phyloP scores from a whole-genome alignment of 2,113 vertebrate species.

The Gasterosteus aculeatus region DNA sequence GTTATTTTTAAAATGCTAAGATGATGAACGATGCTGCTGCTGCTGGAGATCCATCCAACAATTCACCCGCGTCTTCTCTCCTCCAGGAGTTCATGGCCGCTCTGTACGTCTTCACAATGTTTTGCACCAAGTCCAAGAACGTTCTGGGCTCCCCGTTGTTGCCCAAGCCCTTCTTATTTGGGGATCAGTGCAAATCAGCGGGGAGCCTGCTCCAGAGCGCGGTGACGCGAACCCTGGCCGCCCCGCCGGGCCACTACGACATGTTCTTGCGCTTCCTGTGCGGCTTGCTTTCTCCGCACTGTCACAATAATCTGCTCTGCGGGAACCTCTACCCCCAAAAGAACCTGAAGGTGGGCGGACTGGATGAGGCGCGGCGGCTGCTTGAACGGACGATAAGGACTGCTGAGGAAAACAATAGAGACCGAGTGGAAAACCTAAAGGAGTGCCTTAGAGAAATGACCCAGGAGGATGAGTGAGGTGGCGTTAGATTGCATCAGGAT shows the following conservation, averaged over 20 bases:
- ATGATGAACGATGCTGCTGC: neutral
- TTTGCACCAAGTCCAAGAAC: constrained; percentile 62
- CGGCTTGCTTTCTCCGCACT: constrained; percentile 64
- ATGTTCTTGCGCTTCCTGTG: constrained; percentile 79
- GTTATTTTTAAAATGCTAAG: too few species aligned
- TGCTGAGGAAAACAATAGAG: constrained; percentile 14
- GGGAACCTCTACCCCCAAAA: constrained; percentile 49
- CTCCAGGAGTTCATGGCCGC: constrained; percentile 81
- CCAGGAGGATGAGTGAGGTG: constrained; percentile 50
- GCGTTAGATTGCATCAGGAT: neutral
- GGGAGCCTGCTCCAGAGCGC: constrained; percentile 64
- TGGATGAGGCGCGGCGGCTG: constrained; percentile 44
- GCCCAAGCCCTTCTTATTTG: constrained; percentile 3
- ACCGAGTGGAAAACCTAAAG: constrained; percentile 58
- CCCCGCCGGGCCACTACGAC: constrained; percentile 63
- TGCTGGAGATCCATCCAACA: too few species aligned
- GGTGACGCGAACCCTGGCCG: constrained; percentile 23
- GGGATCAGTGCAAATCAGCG: constrained; percentile 24
- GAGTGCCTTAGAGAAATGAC: constrained; percentile 75
- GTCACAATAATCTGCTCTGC: constrained; percentile 49
- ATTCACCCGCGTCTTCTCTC: neutral
- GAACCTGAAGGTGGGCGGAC: constrained; percentile 28
- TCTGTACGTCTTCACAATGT: constrained; percentile 70
- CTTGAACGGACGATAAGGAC: constrained; percentile 38
- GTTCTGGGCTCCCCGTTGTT: constrained; percentile 38